Evolutionary conservation across 2,888 invertebrate genomes (phyloP).

Genomic region (Phlogophora meticulosa): DNA sequence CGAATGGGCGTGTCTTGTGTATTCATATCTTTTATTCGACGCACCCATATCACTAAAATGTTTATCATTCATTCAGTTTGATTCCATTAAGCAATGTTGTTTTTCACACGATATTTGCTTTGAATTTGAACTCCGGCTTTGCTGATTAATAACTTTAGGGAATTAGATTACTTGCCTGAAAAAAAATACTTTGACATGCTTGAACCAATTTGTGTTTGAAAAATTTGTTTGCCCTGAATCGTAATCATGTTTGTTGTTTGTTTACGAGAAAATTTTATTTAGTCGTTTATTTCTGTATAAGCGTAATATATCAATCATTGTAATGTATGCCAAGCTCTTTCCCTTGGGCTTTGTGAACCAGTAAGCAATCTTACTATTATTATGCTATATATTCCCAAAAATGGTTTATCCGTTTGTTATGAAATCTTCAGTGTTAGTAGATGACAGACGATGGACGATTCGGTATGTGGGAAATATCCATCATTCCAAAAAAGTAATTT

Average conservation of each 20-base stretch:
- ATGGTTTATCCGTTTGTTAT: conserved; percentile 17
- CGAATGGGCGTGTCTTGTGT: conserved; percentile 77
- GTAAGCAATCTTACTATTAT: conserved; percentile 29
- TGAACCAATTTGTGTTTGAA: conserved; percentile 30
- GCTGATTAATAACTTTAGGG: conserved; percentile 33
- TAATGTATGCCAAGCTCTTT: conserved; percentile 22
- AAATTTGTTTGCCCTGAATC: conserved; percentile 45
- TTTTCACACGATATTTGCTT: conserved; percentile 47
- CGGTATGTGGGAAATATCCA: not conserved
- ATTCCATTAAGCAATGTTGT: conserved; percentile 44
- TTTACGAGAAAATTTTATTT: conserved; percentile 40
- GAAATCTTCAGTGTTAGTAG: conserved; percentile 16
- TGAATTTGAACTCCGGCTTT: conserved; percentile 2
- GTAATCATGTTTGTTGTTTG: conserved; percentile 51
- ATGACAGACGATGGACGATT: not conserved
- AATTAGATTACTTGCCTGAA: conserved; percentile 26
- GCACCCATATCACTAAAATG: conserved; percentile 49
- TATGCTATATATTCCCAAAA: too few species aligned
- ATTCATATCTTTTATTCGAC: conserved; percentile 63
- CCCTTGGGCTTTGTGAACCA: conserved; percentile 24
- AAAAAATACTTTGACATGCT: conserved; percentile 37
- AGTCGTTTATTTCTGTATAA: conserved; percentile 16
- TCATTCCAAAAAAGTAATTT: not conserved
- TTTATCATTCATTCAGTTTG: conserved; percentile 47
- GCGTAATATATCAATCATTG: conserved; percentile 48